phyloP scores from a whole-genome alignment of 2,888 invertebrate species.

The Drosophila conformis region DNA sequence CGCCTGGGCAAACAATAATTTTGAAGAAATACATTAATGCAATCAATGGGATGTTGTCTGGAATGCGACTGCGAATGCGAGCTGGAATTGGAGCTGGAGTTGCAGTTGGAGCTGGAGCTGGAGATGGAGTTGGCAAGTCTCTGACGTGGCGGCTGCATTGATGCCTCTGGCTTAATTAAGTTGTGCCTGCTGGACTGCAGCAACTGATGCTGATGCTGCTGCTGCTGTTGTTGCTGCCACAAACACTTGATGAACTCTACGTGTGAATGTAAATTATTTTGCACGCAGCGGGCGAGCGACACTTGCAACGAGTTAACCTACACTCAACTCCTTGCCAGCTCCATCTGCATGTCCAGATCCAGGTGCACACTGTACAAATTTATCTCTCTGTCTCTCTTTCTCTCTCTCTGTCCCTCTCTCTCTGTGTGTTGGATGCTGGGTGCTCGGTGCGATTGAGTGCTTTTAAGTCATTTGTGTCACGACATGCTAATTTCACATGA shows the following conservation, averaged over 20 bases:
- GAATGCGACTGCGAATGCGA: conserved; percentile 28
- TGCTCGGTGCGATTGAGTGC: conserved; percentile 79
- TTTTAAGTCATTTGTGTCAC: conserved; percentile 83
- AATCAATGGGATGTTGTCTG: conserved; percentile 74
- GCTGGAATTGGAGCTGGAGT: not conserved
- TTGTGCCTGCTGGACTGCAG: conserved; percentile 59
- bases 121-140: conserved; percentile 4
- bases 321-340: conserved; percentile 40
- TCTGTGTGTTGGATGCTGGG: conserved; percentile 25
- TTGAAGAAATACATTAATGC: conserved; percentile 83
- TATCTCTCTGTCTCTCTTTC: conserved; percentile 2
- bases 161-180: conserved; percentile 73
- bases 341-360: conserved; percentile 16
- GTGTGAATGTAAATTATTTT: conserved; percentile 82
- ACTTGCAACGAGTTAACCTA: conserved; percentile 71
- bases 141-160: conserved; percentile 59
- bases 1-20: conserved; percentile 84
- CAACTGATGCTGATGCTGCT: conserved; percentile 12
- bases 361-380: conserved; percentile 19
- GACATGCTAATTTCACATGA: conserved; percentile 83
- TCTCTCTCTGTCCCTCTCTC: conserved; percentile 15
- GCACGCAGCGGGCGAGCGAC: conserved; percentile 79
- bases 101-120: not conserved
- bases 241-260: conserved; percentile 78
- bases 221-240: conserved; percentile 61